A percentile compares a stretch with the other conserved stretches of the same genome.
Evolutionary conservation across 2,113 vertebrate species (phyloP).

Genomic region (Budorcas taxicolor): DNA sequence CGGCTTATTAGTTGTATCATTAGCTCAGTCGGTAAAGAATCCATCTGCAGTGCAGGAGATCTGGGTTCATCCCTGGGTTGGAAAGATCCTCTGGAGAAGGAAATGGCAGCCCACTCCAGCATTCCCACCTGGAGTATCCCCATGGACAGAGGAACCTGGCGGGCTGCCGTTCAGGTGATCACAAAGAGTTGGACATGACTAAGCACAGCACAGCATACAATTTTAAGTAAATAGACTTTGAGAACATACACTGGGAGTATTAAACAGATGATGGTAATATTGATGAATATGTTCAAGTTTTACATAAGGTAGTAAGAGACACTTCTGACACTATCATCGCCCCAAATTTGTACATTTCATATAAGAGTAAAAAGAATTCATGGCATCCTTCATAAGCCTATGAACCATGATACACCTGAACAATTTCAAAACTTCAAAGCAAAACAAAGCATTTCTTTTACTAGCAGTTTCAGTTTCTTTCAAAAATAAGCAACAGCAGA

Average conservation of each 20-base stretch:
- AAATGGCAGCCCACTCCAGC: not conserved
- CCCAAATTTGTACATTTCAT: not conserved
- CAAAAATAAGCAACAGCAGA: not conserved
- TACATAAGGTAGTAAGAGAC: not conserved
- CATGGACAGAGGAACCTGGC: not conserved
- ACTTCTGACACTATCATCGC: not conserved
- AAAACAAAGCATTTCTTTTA: not conserved
- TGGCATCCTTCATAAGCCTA: slow-evolving; percentile 33
- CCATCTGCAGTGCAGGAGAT: not conserved
- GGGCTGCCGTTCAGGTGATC: not conserved
- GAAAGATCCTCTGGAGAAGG: not conserved
- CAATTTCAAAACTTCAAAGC: not conserved
- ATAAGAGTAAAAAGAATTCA: slow-evolving; percentile 57
- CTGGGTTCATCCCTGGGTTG: not conserved
- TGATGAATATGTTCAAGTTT: not conserved
- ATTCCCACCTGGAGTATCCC: not conserved
- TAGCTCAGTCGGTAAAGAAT: not conserved
- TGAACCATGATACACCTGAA: not conserved
- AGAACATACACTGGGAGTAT: slow-evolving; percentile 45
- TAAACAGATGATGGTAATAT: not conserved
- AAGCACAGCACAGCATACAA: not conserved
- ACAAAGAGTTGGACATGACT: not conserved
- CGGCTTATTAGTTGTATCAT: not conserved
- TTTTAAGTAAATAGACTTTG: slow-evolving; percentile 13
- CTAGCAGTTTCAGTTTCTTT: not conserved